Base-by-base conservation (phyloP, 2,888 invertebrate genomes). In the Acleris literana region DNA sequence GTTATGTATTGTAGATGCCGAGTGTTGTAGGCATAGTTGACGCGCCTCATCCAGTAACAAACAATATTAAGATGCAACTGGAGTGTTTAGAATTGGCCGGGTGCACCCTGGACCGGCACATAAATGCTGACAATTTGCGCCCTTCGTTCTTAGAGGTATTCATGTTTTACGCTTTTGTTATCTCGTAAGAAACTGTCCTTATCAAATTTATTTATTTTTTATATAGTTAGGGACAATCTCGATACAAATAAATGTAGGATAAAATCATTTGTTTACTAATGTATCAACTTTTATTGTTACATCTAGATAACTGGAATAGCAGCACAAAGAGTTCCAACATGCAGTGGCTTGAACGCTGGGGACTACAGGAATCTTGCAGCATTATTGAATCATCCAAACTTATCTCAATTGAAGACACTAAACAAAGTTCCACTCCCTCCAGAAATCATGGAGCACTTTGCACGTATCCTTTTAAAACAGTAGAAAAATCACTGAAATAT, bases 371-470 rank as follows among this genome's bases (percentile, higher is more conserved):
- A 95, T 74, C 90, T 97, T 61, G 95, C 95, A 70, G 95, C 95
- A 33, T 88, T 96, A 58, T 93, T 95, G 20, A 90, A 95, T 71
- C 95, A 96, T 69, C 93, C 95, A 69, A 95, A 95, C 76, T 93
- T 97, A 73, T 95, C 95, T 69, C 97, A 98, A 84, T 93, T 98
- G 76, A 95, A 95, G 80, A 95, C 96, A 69, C 90, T 96, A 25
- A 96, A 95, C 81, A 97, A 96, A 92, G 95, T 97, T 69, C 97
- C 98, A 13, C 93, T 99, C 63, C 99, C 99, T 25, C 95, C 96
- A 9, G 99, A 99, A 93, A 96, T 99, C 68, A 95, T 98, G 91
- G 98, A 99, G 90, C 97, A 99, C 87, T 97, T 98, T 93, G 96
- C 96, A 74, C 97, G 98, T 98, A 97, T 96, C 96, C 95, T 95